Evolutionary conservation across 2,888 invertebrate genomes (phyloP).

Genomic region (Holacanthella duospinosa): DNA sequence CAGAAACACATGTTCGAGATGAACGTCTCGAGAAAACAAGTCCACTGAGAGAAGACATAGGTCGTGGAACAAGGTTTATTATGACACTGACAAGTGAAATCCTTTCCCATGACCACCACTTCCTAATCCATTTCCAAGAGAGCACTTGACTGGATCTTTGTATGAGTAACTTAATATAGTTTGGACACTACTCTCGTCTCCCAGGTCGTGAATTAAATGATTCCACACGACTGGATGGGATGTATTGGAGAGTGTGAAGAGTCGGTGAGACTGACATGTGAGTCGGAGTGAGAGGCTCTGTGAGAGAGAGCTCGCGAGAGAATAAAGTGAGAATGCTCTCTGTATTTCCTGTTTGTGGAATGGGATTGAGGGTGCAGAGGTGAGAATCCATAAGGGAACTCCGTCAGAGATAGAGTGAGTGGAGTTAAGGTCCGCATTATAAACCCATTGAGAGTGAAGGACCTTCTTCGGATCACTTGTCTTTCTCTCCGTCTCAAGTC

Average conservation of each 20-base stretch:
- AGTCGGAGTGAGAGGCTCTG: too few relatives aligned
- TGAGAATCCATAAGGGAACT: slow-evolving; percentile 27
- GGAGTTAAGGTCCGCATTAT: slow-evolving; percentile 10
- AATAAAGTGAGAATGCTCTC: slow-evolving; percentile 13
- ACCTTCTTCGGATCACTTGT: neutral
- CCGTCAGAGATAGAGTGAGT: slow-evolving; percentile 5
- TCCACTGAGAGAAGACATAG: neutral
- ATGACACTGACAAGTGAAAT: neutral
- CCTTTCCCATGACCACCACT: neutral
- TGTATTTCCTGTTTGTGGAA: slow-evolving; percentile 3
- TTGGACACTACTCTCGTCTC: neutral
- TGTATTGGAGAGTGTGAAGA: neutral
- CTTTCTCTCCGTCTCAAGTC: slow-evolving; percentile 2
- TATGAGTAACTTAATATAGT: neutral
- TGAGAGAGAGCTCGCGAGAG: too few relatives aligned
- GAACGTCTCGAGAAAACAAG: neutral
- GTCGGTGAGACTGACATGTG: too few relatives aligned
- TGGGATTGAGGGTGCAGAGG: slow-evolving; percentile 24
- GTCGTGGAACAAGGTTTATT: neutral
- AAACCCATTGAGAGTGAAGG: slow-evolving; percentile 16
- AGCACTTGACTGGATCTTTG: neutral
- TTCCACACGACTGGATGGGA: slow-evolving; percentile 4
- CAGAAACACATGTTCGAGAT: neutral
- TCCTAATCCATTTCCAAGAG: neutral
- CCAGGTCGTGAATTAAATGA: neutral